Conservation (phyloP, 35 echinoderm and acorn worm genomes). For the Anneissia japonica region DNA sequence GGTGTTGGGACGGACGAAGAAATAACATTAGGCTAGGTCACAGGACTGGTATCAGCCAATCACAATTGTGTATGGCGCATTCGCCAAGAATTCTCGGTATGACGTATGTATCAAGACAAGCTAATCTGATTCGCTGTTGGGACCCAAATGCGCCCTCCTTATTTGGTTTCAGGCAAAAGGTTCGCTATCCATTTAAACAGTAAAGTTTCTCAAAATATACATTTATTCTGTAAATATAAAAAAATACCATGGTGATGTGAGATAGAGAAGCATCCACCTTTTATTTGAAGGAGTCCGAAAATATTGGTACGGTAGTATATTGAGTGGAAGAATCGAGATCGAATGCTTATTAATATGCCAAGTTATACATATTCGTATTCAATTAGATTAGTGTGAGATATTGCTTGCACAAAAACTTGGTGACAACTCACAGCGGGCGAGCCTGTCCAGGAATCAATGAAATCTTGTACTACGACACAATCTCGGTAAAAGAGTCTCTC, state of each 20-base stretch:
- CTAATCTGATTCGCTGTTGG: background rate
- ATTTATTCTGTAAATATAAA: background rate
- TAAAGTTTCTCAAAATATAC: background rate
- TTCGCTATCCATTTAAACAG: background rate
- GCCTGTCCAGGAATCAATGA: background rate
- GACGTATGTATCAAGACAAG: background rate
- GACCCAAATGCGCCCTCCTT: background rate
- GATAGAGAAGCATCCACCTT: no score
- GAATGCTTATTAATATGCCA: no score
- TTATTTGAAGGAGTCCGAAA: no score
- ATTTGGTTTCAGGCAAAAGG: background rate
- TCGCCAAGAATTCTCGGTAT: background rate
- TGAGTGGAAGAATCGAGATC: no score
- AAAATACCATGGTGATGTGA: no score
- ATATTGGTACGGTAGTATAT: no score
- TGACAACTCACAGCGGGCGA: background rate
- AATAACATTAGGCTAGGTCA: constrained; percentile 1
- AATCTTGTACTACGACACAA: background rate
- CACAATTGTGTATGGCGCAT: background rate
- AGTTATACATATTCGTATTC: no score
- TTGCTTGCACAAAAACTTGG: background rate
- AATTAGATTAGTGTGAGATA: background rate
- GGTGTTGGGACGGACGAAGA: background rate
- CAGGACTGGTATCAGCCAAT: background rate
- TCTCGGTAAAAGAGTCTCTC: background rate